These are phyloP conservation scores for Mirounga angustirostris DNA, from an alignment of 2,113 vertebrate species.

Conservation along the genomic window DNA sequence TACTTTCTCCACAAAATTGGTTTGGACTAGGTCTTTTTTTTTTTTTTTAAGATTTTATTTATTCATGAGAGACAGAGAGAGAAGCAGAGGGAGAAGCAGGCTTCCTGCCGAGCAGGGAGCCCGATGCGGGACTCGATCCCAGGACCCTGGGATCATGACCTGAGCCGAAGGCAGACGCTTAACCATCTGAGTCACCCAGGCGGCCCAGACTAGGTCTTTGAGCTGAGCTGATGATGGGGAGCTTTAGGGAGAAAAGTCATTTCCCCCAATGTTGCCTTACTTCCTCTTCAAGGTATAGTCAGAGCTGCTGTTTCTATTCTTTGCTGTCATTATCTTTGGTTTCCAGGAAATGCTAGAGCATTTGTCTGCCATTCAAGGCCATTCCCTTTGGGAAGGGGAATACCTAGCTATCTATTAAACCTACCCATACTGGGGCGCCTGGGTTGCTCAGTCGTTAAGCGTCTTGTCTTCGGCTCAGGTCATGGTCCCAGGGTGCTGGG, in stretches of 20 bases:
- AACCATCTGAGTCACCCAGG: no score
- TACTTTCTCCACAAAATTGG: neutral
- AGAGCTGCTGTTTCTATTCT: neutral
- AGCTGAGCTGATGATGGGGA: neutral
- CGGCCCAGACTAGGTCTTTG: neutral
- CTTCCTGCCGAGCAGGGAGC: no score
- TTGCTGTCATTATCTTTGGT: neutral
- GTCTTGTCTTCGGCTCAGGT: no score
- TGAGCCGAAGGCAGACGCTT: no score
- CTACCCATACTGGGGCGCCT: neutral
- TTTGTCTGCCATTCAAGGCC: neutral
- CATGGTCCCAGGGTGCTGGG: no score
- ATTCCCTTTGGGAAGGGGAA: neutral
- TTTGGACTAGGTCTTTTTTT: neutral
- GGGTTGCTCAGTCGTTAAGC: no score
- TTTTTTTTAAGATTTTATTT: no score
- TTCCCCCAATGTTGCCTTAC: neutral
- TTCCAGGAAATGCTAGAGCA: neutral
- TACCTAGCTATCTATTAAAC: neutral
- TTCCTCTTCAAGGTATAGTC: neutral
- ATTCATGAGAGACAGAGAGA: no score
- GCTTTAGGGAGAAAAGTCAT: neutral
- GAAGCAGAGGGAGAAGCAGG: no score
- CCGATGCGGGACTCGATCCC: no score
- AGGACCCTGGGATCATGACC: no score